These are phyloP conservation scores for Callitettix versicolor DNA, from an alignment of 1,140 invertebrate genomes.

Conservation along the genomic window DNA sequence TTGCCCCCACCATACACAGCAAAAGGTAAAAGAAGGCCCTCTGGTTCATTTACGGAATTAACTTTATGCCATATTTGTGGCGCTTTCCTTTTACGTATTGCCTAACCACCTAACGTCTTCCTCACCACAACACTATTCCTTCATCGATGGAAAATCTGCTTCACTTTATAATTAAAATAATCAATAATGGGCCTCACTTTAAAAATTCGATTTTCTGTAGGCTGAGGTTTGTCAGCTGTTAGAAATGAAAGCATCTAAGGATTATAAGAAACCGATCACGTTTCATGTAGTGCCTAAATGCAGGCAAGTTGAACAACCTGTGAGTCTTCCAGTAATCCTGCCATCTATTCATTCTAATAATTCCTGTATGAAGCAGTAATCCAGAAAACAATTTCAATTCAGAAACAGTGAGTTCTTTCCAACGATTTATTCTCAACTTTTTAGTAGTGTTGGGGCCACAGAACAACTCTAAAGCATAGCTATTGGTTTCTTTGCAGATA, in stretches of 20 bases:
- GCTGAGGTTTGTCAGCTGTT: background rate
- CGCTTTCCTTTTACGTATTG: background rate
- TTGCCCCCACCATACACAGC: background rate
- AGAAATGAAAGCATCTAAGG: background rate
- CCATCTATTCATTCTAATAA: constrained; percentile 17
- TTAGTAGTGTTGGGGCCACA: no score
- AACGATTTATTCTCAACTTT: no score
- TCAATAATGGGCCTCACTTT: background rate
- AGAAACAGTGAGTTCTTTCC: background rate
- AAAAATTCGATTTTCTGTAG: background rate
- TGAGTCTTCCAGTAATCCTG: constrained; percentile 25
- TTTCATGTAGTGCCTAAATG: background rate
- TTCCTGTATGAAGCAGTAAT: constrained; percentile 22
- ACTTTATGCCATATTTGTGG: background rate
- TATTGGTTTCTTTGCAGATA: no score
- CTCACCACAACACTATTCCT: background rate
- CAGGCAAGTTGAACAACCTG: constrained; percentile 16
- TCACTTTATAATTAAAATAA: no score
- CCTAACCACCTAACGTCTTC: background rate
- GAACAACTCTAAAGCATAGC: no score
- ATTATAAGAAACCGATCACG: background rate
- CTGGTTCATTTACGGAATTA: background rate
- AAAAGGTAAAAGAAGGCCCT: no score
- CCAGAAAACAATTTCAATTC: constrained; percentile 19
- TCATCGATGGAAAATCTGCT: background rate